Evolutionary conservation across 2,113 vertebrate species (phyloP).

Genomic region (Felis chaus): DNA sequence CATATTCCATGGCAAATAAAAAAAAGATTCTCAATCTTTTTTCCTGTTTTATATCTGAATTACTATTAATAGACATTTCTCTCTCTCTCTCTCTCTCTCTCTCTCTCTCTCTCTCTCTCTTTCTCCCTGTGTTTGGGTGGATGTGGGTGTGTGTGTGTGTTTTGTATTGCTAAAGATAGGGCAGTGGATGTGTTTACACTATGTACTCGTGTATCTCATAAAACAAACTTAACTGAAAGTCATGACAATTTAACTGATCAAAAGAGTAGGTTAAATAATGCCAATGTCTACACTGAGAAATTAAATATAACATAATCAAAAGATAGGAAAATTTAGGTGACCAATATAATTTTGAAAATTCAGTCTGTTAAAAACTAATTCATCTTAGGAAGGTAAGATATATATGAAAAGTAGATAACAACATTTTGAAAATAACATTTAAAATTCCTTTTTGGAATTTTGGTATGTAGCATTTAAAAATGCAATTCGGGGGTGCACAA

Average conservation of each 20-base stretch:
- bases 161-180: neutral
- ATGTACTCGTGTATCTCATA: neutral
- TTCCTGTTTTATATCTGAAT: neutral
- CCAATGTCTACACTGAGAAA: neutral
- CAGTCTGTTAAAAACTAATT: neutral
- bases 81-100: neutral
- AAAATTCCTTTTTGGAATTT: neutral
- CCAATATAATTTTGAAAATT: neutral
- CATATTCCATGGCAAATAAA: neutral
- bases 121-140: neutral
- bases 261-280: neutral
- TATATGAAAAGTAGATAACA: neutral
- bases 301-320: neutral
- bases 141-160: neutral
- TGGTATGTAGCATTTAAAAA: neutral
- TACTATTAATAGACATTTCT: neutral
- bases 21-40: neutral
- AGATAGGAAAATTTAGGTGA: neutral
- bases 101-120: neutral
- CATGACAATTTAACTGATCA: neutral
- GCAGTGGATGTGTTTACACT: neutral
- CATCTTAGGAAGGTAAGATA: neutral
- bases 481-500: neutral
- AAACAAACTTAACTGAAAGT: neutral
- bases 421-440: neutral